Evolutionary conservation across 2,113 vertebrate species (phyloP), one percentile per base, ranked within the genome.

Genomic region (Stegastes partitus): DNA sequence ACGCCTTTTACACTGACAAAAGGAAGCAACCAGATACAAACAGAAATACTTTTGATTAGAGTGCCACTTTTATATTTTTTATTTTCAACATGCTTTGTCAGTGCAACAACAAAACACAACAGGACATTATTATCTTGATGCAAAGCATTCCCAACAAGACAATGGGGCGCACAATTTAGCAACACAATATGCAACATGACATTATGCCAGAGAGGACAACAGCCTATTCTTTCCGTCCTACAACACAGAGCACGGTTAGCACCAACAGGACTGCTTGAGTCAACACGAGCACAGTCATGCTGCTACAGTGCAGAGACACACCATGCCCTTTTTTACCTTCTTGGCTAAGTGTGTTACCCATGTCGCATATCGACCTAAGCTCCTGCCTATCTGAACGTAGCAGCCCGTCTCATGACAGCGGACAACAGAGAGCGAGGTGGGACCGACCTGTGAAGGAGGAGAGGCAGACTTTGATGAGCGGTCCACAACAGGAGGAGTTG

Each of bases 381-480:
- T 84, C 73, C 79, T 68, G 81, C 59, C 74, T 90, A 85, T 80
- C 74, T 89, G 87, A 86, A 19, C 4, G 85, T 63, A 71, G 79
- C 69, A 37, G 83, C 45, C 87, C 68, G 68, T 87, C 78, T 93
- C 91, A 93, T 92, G 87, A 67, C 85, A 71, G 88, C 39, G 70
- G 72, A 74, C 68, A 54, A 83, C 62, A 82, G 79, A 84, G 76
- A 81, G 73, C 54, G 57, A 77, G 69, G 76, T 68, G 83, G 87
- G 87, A 95, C 95, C 89, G 90, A 95, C 95, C 95, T 95, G 95
- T 93, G 91, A 94, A 88, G 80, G 87, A 90, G 81, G 88, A 94
- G 91, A 94, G 91, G 93, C 94, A 95, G 67, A 86, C 82, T 93
- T 93, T 94, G 90, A 92, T 86, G 82, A 93, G 71, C 25, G 85